Conservation (phyloP, 2,888 invertebrate species). For the Yponomeuta sedellus region DNA sequence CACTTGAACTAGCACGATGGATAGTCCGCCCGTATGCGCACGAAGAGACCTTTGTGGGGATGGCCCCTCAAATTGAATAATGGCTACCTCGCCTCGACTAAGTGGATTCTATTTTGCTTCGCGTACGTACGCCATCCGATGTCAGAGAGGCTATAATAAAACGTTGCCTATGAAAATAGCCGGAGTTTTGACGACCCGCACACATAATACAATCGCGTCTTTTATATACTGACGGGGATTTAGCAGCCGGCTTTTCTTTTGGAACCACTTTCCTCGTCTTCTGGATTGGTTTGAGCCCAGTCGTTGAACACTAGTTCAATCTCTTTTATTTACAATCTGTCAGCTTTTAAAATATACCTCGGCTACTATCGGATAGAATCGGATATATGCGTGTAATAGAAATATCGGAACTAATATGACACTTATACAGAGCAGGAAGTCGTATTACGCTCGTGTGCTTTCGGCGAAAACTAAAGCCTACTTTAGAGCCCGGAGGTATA, state of each 20-base stretch:
- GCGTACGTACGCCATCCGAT: constrained; percentile 42
- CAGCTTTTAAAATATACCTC: no score
- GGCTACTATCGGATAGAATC: no score
- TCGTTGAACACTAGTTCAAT: no score
- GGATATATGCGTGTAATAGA: no score
- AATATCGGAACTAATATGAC: no score
- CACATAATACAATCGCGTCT: not conserved
- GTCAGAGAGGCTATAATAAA: constrained; percentile 15
- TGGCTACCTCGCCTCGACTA: constrained; percentile 52
- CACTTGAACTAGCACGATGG: not conserved
- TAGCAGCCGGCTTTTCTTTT: not conserved
- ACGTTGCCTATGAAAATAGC: constrained; percentile 5
- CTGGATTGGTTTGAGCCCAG: no score
- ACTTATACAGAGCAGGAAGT: no score
- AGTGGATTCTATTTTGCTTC: constrained; percentile 63
- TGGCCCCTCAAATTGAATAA: constrained; percentile 64
- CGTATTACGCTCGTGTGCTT: no score
- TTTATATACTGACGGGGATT: not conserved
- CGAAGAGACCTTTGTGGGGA: constrained; percentile 39
- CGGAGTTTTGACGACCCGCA: not conserved
- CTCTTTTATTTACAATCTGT: no score
- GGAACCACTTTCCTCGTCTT: no score
- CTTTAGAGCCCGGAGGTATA: no score
- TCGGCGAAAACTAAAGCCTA: no score
- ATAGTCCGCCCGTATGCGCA: not conserved